phyloP scores from a whole-genome alignment of 2,797 vertebrate species.

The Aldrovandia affinis region DNA sequence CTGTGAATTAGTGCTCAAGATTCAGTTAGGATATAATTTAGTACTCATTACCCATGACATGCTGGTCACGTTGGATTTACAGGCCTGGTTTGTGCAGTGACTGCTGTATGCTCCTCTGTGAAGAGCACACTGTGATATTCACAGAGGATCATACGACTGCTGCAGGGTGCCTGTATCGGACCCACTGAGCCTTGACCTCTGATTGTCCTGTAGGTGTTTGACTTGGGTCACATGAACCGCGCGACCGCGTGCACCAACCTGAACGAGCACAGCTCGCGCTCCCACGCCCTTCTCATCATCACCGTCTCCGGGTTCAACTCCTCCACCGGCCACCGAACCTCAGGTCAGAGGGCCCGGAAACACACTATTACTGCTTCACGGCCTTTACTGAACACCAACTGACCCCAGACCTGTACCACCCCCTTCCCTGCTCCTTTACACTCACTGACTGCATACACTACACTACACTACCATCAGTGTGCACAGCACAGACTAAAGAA shows the following conservation, averaged over 20 bases:
- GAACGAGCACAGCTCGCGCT: slow-evolving; percentile 94
- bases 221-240: slow-evolving; percentile 86
- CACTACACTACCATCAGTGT: too few species aligned
- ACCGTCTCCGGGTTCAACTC: slow-evolving; percentile 81
- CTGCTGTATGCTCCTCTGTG: background rate
- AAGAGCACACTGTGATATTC: background rate
- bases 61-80: background rate
- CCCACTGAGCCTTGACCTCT: slow-evolving; percentile 17
- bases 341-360: slow-evolving; percentile 68
- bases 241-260: slow-evolving; percentile 92
- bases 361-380: background rate
- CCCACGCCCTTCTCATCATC: slow-evolving; percentile 91
- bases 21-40: background rate
- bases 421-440: too few species aligned
- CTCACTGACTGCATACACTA: too few species aligned
- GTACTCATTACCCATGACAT: background rate
- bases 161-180: background rate
- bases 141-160: too few species aligned
- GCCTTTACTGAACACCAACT: background rate
- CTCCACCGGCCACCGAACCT: slow-evolving; percentile 84
- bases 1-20: background rate
- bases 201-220: slow-evolving; percentile 79
- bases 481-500: too few species aligned
- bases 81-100: background rate
- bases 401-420: too few species aligned